Conservation (phyloP, 1,140 invertebrate genomes). For the Potamilus streckersoni region DNA sequence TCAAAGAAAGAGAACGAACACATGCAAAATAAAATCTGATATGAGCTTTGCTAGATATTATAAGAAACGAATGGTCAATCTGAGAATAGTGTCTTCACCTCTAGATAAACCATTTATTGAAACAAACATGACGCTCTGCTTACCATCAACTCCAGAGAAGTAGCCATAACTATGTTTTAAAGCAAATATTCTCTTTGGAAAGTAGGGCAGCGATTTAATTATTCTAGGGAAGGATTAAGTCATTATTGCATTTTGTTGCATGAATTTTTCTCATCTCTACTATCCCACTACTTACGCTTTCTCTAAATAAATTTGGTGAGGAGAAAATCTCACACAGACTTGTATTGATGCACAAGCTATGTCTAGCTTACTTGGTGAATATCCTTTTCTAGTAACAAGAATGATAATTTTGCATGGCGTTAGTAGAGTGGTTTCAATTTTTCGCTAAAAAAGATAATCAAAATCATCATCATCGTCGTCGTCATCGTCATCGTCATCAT, state of each 20-base stretch:
- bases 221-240: slow-evolving; percentile 65
- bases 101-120: too few relatives aligned
- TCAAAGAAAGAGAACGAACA: too few relatives aligned
- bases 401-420: slow-evolving; percentile 71
- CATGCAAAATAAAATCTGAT: too few relatives aligned
- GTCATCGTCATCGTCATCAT: too few relatives aligned
- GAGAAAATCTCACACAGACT: slow-evolving; percentile 48
- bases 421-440: slow-evolving; percentile 70
- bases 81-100: too few relatives aligned
- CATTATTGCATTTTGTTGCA: slow-evolving; percentile 69
- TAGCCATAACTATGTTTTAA: too few relatives aligned
- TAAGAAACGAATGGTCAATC: too few relatives aligned
- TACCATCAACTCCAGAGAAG: too few relatives aligned
- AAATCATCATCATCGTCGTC: slow-evolving; percentile 51
- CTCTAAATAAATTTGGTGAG: slow-evolving; percentile 61
- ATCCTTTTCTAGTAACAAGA: slow-evolving; percentile 72
- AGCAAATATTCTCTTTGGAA: slow-evolving; percentile 60
- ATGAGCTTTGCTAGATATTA: too few relatives aligned
- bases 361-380: slow-evolving; percentile 70
- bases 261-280: slow-evolving; percentile 74
- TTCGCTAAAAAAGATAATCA: slow-evolving; percentile 74
- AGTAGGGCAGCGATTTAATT: slow-evolving; percentile 54
- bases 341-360: slow-evolving; percentile 66
- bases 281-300: slow-evolving; percentile 71
- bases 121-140: too few relatives aligned